phyloP scores from a whole-genome alignment of 2,113 vertebrate genomes.

The Montifringilla adamsi region DNA sequence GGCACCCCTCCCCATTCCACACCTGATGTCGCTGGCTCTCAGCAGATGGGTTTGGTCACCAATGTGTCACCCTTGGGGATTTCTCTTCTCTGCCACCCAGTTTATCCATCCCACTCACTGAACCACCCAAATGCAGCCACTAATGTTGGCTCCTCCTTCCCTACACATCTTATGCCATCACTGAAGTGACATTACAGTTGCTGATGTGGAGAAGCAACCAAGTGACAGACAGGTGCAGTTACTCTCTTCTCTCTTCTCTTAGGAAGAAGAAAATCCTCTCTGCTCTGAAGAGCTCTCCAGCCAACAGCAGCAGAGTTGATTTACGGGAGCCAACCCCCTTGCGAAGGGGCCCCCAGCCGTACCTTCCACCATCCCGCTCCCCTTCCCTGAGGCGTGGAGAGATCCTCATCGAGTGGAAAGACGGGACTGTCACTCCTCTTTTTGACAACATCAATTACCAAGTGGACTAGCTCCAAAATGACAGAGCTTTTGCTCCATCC shows the following conservation, averaged over 20 bases:
- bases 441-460: conserved; percentile 69
- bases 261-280: conserved; percentile 82
- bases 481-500: not conserved
- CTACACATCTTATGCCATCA: not conserved
- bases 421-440: conserved; percentile 81
- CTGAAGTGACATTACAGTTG: not conserved
- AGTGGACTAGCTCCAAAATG: not conserved
- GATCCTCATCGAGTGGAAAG: conserved; percentile 86
- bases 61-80: not conserved
- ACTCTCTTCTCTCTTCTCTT: not conserved
- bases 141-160: not conserved
- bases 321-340: not conserved
- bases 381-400: conserved; percentile 76
- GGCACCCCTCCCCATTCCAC: not conserved
- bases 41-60: not conserved
- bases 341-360: not conserved
- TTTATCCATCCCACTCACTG: not conserved
- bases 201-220: not conserved
- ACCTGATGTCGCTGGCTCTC: not conserved
- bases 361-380: conserved; percentile 59
- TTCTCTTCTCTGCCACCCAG: not conserved
- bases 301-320: conserved; percentile 54
- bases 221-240: not conserved
- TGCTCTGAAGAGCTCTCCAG: conserved; percentile 74
- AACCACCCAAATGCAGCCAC: not conserved